Percentiles rank a stretch among this genome's conserved stretches.
phyloP scores from a whole-genome alignment of 1,140 invertebrate species.

The Muscidifurax raptorellus region DNA sequence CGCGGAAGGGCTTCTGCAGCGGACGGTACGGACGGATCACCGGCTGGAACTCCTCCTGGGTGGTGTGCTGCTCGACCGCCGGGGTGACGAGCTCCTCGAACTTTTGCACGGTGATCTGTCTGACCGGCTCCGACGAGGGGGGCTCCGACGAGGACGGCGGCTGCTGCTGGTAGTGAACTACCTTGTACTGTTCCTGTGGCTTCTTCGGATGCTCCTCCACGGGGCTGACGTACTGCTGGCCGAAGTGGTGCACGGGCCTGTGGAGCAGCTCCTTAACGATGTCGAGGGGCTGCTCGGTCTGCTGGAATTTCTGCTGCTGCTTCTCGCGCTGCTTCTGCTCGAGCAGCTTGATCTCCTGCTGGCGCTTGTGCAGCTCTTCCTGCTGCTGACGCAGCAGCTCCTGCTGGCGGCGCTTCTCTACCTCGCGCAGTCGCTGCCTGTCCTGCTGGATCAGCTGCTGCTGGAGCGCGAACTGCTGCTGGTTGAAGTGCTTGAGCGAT shows the following conservation, averaged over 20 bases:
- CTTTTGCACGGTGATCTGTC: conserved; percentile 31
- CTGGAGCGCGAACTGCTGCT: conserved; percentile 70
- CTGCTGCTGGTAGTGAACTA: background rate
- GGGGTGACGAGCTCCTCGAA: conserved; percentile 42
- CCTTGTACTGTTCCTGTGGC: conserved; percentile 54
- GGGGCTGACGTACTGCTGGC: background rate
- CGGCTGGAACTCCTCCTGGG: conserved; percentile 51
- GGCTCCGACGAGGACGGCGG: background rate
- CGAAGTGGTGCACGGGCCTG: conserved; percentile 14
- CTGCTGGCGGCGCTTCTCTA: conserved; percentile 65
- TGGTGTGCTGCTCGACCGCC: background rate
- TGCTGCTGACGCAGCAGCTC: conserved; percentile 65
- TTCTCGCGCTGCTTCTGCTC: conserved; percentile 61
- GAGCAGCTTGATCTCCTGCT: conserved; percentile 62
- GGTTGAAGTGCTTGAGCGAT: conserved; percentile 71
- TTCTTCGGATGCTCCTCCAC: conserved; percentile 36
- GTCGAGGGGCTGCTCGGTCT: background rate
- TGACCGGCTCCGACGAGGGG: conserved; percentile 9
- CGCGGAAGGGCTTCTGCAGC: conserved; percentile 33
- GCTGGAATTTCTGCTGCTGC: background rate
- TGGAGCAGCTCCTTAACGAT: conserved; percentile 24
- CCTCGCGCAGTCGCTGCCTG: conserved; percentile 65
- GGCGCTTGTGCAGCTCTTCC: conserved; percentile 64
- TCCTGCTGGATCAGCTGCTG: conserved; percentile 70
- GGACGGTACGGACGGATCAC: conserved; percentile 54